phyloP scores from a whole-genome alignment of 1,140 invertebrate genomes.

The Scaptodrosophila lebanonensis region DNA sequence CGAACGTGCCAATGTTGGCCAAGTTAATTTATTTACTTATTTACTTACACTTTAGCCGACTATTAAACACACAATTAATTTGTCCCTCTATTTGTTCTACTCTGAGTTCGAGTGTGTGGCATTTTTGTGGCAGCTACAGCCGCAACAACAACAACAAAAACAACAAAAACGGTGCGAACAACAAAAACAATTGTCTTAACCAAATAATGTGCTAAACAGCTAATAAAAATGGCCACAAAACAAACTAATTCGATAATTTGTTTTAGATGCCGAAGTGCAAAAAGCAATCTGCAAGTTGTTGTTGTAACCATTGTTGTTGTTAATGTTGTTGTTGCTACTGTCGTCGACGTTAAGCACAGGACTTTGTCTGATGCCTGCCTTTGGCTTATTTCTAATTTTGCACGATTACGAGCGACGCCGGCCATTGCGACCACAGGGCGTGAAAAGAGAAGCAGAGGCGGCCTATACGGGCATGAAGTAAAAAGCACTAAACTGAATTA shows the following conservation, averaged over 20 bases:
- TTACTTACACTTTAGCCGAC: slow-evolving; percentile 1
- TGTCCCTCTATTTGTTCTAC: neutral
- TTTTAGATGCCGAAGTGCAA: slow-evolving; percentile 27
- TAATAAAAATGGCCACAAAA: slow-evolving; percentile 55
- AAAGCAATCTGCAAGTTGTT: slow-evolving; percentile 29
- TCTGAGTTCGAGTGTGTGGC: neutral
- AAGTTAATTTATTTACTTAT: slow-evolving; percentile 2
- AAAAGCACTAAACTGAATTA: slow-evolving; percentile 53
- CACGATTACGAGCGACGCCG: slow-evolving; percentile 17
- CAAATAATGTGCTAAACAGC: slow-evolving; percentile 55
- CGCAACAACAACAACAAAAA: neutral
- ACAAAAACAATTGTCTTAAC: slow-evolving; percentile 41
- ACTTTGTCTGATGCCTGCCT: slow-evolving; percentile 12
- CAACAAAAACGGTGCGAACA: neutral
- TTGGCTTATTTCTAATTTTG: slow-evolving; percentile 35
- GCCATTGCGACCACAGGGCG: slow-evolving; percentile 6
- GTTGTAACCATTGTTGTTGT: slow-evolving; percentile 15
- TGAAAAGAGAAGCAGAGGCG: slow-evolving; percentile 18
- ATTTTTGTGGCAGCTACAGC: slow-evolving; percentile 11
- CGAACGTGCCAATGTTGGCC: too few species aligned
- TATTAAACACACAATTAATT: slow-evolving; percentile 18
- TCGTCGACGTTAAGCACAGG: slow-evolving; percentile 11
- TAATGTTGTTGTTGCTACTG: too few species aligned
- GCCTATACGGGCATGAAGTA: slow-evolving; percentile 17
- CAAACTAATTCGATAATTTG: slow-evolving; percentile 67